phyloP scores from a whole-genome alignment of 2,888 invertebrate species.

The Mimachlamys varia region DNA sequence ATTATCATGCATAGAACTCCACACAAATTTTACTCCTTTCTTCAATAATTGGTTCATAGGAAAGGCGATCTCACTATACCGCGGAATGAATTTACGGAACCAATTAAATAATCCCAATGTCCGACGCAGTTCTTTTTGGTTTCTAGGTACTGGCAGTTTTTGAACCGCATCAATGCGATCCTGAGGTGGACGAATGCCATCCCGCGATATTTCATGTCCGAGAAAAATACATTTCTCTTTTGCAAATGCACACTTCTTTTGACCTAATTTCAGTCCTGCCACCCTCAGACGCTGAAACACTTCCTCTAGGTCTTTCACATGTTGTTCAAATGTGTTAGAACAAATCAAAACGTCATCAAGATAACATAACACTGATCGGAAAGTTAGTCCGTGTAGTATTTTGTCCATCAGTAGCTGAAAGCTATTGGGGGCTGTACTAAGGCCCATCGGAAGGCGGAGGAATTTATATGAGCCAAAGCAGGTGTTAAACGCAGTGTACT shows the following conservation, averaged over 20 bases:
- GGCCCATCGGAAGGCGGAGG: constrained; percentile 54
- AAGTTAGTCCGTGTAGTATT: constrained; percentile 52
- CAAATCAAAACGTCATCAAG: constrained; percentile 54
- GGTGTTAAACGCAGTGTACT: constrained; percentile 56
- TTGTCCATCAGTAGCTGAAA: background rate
- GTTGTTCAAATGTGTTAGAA: constrained; percentile 44
- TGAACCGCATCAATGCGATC: constrained; percentile 46
- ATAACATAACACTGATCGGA: too few relatives aligned
- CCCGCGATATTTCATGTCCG: constrained; percentile 53
- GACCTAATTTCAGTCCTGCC: background rate
- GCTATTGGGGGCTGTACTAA: constrained; percentile 48
- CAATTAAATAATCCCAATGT: constrained; percentile 59
- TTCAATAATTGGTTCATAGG: constrained; percentile 51
- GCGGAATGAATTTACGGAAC: constrained; percentile 58
- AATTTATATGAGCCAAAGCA: constrained; percentile 56
- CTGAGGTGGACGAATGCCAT: constrained; percentile 47
- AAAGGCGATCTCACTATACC: constrained; percentile 48
- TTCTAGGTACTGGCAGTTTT: constrained; percentile 48
- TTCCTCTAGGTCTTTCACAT: constrained; percentile 40
- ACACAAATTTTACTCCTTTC: constrained; percentile 36
- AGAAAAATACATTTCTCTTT: constrained; percentile 45
- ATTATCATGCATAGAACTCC: constrained; percentile 21
- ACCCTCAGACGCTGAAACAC: background rate
- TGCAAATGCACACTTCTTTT: background rate
- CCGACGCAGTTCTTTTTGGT: constrained; percentile 53